Conservation (phyloP, 2,888 invertebrate species). For the Caenorhabditis zanzibari region DNA sequence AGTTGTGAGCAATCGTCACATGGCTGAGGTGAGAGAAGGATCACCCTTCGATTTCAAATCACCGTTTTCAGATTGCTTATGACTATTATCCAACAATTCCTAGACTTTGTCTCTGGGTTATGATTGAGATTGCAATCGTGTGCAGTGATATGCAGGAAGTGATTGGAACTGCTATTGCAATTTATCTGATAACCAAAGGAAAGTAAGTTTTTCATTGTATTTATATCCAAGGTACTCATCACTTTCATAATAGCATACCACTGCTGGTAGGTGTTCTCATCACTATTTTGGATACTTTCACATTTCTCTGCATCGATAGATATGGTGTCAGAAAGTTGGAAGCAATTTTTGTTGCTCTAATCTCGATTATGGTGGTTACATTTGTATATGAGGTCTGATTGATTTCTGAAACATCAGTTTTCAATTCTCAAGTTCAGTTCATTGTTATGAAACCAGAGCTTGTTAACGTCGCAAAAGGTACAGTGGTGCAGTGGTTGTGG, state of each 20-base stretch:
- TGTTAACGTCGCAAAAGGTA: conserved; percentile 89
- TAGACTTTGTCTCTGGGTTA: conserved; percentile 86
- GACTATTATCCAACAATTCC: conserved; percentile 89
- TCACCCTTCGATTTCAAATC: neutral
- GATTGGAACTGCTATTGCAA: conserved; percentile 92
- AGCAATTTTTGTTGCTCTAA: conserved; percentile 90
- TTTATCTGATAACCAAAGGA: conserved; percentile 90
- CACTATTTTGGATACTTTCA: conserved; percentile 92
- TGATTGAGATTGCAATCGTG: conserved; percentile 94
- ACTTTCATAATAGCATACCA: conserved; percentile 92
- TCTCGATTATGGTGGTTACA: conserved; percentile 90
- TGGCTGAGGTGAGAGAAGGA: conserved; percentile 86
- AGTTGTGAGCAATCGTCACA: conserved; percentile 91
- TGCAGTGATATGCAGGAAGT: conserved; percentile 93
- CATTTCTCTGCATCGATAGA: conserved; percentile 91
- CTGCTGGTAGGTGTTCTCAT: conserved; percentile 91
- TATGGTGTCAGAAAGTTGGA: conserved; percentile 91
- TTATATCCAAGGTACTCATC: conserved; percentile 89
- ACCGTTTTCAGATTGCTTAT: conserved; percentile 84
- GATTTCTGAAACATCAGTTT: neutral
- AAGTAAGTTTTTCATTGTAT: no score
- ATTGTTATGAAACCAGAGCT: conserved; percentile 89
- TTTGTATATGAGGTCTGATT: conserved; percentile 88
- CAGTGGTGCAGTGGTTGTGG: conserved; percentile 90
- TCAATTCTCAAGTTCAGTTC: conserved; percentile 86